Conservation (phyloP, 2,888 invertebrate genomes). For the Erebia ligea region DNA sequence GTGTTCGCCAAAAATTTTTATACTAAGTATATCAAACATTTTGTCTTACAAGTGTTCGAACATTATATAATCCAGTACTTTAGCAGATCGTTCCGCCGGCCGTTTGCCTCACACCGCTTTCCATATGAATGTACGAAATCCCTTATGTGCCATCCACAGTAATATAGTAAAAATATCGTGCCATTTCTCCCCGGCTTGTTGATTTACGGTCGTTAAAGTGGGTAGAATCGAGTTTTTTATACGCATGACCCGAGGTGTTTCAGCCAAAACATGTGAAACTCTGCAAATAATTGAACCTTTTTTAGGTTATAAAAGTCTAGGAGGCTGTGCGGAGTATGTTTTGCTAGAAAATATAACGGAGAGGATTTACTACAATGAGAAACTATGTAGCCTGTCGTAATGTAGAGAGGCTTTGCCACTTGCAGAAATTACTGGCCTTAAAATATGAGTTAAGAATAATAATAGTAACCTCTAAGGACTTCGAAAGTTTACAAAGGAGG, state of each 20-base stretch:
- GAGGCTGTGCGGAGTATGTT: background rate
- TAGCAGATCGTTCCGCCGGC: constrained; percentile 34
- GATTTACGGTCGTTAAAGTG: constrained; percentile 48
- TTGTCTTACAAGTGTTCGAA: constrained; percentile 18
- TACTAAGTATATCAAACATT: background rate
- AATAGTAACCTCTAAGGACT: background rate
- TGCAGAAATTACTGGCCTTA: background rate
- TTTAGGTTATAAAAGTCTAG: constrained; percentile 15
- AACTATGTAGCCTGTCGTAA: background rate
- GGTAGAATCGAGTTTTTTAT: constrained; percentile 45
- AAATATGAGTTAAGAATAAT: background rate
- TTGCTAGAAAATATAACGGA: background rate
- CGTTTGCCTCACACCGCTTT: constrained; percentile 42
- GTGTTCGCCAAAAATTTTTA: too few relatives aligned
- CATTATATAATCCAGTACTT: constrained; percentile 33
- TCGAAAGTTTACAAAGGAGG: too few relatives aligned
- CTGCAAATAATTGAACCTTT: constrained; percentile 23
- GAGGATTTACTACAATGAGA: background rate
- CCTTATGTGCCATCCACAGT: constrained; percentile 47
- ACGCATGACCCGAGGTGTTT: constrained; percentile 35
- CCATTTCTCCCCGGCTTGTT: constrained; percentile 43
- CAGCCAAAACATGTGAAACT: constrained; percentile 35
- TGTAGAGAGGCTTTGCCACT: background rate
- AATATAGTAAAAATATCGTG: constrained; percentile 51
- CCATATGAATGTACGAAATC: constrained; percentile 52